Evolutionary conservation across 2,797 vertebrate genomes (phyloP).

Genomic region (Odontamblyopus lacepedii): DNA sequence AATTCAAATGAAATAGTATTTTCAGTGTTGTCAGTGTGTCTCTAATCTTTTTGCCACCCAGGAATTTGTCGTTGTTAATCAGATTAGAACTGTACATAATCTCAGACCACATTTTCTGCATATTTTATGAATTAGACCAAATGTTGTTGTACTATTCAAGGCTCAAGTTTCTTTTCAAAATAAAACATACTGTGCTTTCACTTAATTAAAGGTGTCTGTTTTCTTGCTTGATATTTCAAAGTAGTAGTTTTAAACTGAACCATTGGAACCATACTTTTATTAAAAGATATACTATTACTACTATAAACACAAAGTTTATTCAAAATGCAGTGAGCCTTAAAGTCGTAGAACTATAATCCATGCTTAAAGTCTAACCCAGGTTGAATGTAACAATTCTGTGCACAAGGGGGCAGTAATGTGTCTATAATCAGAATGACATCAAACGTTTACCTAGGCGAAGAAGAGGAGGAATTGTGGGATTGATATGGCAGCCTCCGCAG

Average conservation of each 20-base stretch:
- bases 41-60: neutral
- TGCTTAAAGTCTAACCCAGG: neutral
- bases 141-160: neutral
- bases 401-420: constrained; percentile 11
- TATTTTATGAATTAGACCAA: neutral
- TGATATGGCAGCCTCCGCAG: constrained; percentile 70
- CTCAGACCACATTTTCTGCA: neutral
- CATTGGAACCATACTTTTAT: too few relatives aligned
- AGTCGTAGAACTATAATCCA: too few relatives aligned
- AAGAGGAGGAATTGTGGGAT: constrained; percentile 68
- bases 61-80: neutral
- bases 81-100: neutral
- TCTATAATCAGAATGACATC: neutral
- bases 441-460: neutral
- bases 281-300: neutral
- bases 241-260: too few relatives aligned
- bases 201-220: too few relatives aligned
- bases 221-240: too few relatives aligned
- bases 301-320: neutral
- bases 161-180: neutral
- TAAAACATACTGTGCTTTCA: too few relatives aligned
- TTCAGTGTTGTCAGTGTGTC: neutral
- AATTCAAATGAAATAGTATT: neutral
- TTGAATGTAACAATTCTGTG: neutral
- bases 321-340: neutral